Conservation (phyloP, 2,797 vertebrate species). For the Chanos chanos region DNA sequence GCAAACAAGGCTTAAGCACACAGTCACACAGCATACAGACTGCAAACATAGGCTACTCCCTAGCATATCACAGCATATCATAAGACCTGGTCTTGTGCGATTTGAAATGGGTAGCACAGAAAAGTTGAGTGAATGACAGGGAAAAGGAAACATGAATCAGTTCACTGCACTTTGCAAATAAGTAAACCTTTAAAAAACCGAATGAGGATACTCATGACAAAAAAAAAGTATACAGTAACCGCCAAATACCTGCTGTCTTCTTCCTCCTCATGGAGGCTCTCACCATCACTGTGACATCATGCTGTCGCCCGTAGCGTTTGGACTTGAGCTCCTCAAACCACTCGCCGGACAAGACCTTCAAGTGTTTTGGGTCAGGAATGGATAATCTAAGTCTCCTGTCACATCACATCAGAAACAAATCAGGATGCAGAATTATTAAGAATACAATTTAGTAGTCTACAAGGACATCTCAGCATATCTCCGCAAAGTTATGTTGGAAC, state of each 20-base stretch:
- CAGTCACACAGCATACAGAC: too few species aligned
- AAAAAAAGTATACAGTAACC: not conserved
- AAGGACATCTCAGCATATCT: not conserved
- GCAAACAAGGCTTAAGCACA: too few species aligned
- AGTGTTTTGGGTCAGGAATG: slow-evolving; percentile 26
- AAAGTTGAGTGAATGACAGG: too few species aligned
- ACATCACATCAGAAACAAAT: not conserved
- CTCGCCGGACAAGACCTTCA: slow-evolving; percentile 51
- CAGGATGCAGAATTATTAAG: not conserved
- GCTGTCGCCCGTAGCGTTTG: slow-evolving; percentile 41
- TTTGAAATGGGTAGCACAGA: too few species aligned
- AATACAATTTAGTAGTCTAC: not conserved
- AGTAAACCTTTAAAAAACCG: not conserved
- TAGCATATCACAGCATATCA: too few species aligned
- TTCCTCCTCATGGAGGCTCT: slow-evolving; percentile 51
- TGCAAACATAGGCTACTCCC: too few species aligned
- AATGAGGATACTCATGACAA: not conserved
- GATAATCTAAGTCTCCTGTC: slow-evolving; percentile 40
- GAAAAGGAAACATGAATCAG: not conserved
- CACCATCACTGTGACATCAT: slow-evolving; percentile 44
- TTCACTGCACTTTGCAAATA: not conserved
- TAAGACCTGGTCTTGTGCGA: too few species aligned
- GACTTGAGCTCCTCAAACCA: slow-evolving; percentile 58
- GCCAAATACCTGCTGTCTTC: slow-evolving; percentile 40
- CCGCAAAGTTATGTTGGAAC: not conserved